phyloP scores from a whole-genome alignment of 2,113 vertebrate species.

The Formicarius rufipectus region DNA sequence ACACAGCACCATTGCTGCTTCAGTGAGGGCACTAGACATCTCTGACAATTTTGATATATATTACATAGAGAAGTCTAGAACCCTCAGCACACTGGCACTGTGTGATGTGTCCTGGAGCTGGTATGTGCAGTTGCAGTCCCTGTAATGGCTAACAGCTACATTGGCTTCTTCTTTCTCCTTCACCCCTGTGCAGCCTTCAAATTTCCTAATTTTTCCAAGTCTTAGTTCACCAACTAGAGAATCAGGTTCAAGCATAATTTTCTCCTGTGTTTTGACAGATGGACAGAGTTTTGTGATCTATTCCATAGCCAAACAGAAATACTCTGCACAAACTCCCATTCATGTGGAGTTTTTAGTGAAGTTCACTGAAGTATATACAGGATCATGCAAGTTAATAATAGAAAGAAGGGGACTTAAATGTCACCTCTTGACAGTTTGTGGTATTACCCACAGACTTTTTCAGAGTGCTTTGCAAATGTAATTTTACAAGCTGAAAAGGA shows the following conservation, averaged over 20 bases:
- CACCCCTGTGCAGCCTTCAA: background rate
- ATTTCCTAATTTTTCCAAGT: background rate
- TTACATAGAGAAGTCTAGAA: background rate
- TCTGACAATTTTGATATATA: background rate
- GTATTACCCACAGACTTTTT: background rate
- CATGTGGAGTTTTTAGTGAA: background rate
- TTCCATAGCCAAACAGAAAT: background rate
- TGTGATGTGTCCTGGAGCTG: background rate
- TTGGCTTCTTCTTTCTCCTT: background rate
- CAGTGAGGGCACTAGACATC: background rate
- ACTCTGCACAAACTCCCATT: background rate
- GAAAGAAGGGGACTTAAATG: background rate
- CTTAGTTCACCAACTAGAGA: background rate
- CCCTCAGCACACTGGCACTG: background rate
- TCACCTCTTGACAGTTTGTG: background rate
- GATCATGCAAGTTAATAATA: background rate
- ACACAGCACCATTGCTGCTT: background rate
- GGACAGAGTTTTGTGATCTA: background rate
- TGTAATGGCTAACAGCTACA: background rate
- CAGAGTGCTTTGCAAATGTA: background rate
- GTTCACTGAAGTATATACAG: background rate
- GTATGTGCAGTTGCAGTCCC: background rate
- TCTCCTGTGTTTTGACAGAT: background rate
- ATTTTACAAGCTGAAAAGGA: constrained; percentile 24
- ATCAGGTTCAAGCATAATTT: background rate